Evolutionary conservation across 1,140 invertebrate species (phyloP).

Genomic region (Hydropsyche tenuis): DNA sequence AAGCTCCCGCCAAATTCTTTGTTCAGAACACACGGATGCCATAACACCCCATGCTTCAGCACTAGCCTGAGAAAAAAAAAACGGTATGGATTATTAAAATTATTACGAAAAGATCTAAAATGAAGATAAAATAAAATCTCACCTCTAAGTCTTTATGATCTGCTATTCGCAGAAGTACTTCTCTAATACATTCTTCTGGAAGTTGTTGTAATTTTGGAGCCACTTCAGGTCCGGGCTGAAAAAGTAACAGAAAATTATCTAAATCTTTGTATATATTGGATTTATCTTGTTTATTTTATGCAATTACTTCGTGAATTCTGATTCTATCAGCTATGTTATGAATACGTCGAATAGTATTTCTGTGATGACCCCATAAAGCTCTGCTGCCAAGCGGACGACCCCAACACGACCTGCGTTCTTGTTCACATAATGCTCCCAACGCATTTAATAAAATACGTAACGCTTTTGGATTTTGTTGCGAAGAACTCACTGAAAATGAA

Average conservation of each 20-base stretch:
- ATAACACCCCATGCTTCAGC: constrained; percentile 72
- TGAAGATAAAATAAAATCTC: constrained; percentile 7
- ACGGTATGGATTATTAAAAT: neutral
- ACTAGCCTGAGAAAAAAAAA: constrained; percentile 55
- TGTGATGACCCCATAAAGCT: constrained; percentile 87
- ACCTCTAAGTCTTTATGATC: constrained; percentile 91
- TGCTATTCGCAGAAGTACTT: constrained; percentile 87
- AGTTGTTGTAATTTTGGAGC: constrained; percentile 86
- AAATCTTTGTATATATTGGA: constrained; percentile 23
- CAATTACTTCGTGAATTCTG: constrained; percentile 73
- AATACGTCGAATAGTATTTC: constrained; percentile 83
- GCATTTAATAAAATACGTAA: constrained; percentile 79
- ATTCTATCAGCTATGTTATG: constrained; percentile 82
- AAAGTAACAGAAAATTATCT: constrained; percentile 46
- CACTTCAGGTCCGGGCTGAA: constrained; percentile 81
- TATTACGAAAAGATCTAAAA: constrained; percentile 4
- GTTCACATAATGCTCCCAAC: constrained; percentile 72
- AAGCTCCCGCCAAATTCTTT: constrained; percentile 90
- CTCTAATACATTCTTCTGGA: constrained; percentile 91
- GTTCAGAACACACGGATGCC: constrained; percentile 83
- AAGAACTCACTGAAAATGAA: constrained; percentile 73
- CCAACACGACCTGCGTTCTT: constrained; percentile 76
- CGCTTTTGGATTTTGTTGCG: constrained; percentile 86
- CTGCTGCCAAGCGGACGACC: constrained; percentile 86
- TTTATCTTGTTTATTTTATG: constrained; percentile 23